phyloP scores from a whole-genome alignment of 64 coral and sea anemone species.

The Porites lutea region DNA sequence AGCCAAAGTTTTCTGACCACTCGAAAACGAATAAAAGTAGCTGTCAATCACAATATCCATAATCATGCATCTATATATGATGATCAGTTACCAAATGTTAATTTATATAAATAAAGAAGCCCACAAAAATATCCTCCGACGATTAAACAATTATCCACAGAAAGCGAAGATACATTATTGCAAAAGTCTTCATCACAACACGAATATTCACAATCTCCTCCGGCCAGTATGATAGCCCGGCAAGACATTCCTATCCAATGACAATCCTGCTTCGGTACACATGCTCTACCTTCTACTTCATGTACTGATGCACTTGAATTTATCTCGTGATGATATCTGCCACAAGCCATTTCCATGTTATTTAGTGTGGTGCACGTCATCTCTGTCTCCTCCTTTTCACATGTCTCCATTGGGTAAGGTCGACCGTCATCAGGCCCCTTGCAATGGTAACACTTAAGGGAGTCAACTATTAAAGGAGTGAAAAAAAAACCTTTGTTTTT shows the following conservation, averaged over 20 bases:
- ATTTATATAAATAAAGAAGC: background rate
- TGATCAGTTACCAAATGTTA: background rate
- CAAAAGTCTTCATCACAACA: constrained; percentile 40
- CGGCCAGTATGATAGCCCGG: background rate
- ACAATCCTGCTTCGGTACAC: constrained; percentile 13
- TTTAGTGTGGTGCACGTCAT: background rate
- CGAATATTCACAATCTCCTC: background rate
- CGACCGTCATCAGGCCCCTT: constrained; percentile 37
- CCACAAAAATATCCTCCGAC: background rate
- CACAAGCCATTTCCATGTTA: background rate
- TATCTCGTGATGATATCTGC: constrained; percentile 22
- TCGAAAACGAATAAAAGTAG: too few relatives aligned
- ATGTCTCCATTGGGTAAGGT: constrained; percentile 5
- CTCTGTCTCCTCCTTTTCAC: background rate
- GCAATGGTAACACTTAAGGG: constrained; percentile 23
- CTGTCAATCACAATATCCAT: background rate
- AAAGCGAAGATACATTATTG: background rate
- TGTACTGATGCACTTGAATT: background rate
- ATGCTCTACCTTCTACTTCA: constrained; percentile 24
- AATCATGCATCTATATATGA: background rate
- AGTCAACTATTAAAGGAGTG: background rate
- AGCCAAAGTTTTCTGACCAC: too few relatives aligned
- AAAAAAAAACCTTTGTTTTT: background rate
- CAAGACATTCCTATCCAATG: background rate
- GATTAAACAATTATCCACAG: background rate